These are phyloP conservation scores for Protaetia brevitarsis DNA, from an alignment of 1,140 invertebrate genomes.

Conservation along the genomic window DNA sequence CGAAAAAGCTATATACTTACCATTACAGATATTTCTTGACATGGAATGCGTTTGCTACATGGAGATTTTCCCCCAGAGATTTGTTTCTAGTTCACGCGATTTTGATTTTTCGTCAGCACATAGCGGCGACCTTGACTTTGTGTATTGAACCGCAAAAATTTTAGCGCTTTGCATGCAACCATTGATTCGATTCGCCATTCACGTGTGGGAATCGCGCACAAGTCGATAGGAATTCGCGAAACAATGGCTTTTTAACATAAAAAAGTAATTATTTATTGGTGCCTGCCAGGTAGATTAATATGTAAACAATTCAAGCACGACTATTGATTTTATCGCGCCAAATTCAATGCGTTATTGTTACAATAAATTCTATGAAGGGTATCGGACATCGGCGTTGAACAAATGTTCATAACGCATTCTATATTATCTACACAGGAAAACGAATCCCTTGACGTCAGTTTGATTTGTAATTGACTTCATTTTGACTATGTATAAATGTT, in stretches of 20 bases:
- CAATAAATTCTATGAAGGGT: conserved; percentile 11
- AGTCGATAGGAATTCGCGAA: background rate
- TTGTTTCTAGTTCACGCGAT: background rate
- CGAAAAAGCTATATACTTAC: background rate
- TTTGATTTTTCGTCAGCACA: background rate
- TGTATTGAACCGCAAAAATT: conserved; percentile 14
- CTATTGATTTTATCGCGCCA: background rate
- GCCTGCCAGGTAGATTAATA: conserved; percentile 11
- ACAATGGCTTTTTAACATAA: conserved; percentile 13
- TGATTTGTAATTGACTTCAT: too few species aligned
- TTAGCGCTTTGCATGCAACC: background rate
- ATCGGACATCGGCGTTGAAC: background rate
- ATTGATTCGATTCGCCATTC: conserved; percentile 2
- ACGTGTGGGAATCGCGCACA: background rate
- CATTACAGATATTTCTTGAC: too few species aligned
- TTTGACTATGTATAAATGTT: too few species aligned
- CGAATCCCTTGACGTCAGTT: too few species aligned
- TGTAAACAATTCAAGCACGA: conserved; percentile 16
- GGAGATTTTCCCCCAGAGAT: background rate
- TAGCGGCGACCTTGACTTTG: background rate
- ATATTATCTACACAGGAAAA: conserved; percentile 1
- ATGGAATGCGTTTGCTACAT: too few species aligned
- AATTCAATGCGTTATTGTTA: conserved; percentile 10
- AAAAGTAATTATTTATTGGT: conserved; percentile 4
- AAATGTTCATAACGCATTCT: background rate